Evolutionary conservation across 2,113 vertebrate species (phyloP).

Genomic region (Leucopsar rothschildi): DNA sequence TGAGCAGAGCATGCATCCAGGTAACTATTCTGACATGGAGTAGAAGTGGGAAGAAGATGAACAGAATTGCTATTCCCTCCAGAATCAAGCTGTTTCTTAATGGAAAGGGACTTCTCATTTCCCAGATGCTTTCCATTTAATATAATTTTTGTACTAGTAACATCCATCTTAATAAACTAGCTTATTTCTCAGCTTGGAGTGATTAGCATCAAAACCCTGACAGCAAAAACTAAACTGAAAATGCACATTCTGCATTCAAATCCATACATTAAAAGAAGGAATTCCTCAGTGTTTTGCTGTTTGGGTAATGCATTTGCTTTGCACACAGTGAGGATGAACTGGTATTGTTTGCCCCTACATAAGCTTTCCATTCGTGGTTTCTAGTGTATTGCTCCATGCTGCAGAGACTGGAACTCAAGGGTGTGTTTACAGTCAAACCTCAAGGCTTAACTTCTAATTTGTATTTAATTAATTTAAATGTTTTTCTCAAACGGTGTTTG

Average conservation of each 20-base stretch:
- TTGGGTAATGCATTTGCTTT: neutral
- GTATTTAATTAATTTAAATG: neutral
- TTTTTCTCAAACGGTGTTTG: neutral
- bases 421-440: neutral
- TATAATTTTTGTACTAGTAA: neutral
- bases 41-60: neutral
- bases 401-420: neutral
- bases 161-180: neutral
- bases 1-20: neutral
- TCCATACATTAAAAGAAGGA: neutral
- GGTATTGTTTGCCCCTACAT: fast-evolving
- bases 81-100: neutral
- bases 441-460: neutral
- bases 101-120: neutral
- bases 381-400: neutral
- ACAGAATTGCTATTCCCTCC: neutral
- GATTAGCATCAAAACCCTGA: neutral
- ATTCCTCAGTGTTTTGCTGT: neutral
- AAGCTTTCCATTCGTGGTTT: neutral
- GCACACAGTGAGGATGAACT: neutral
- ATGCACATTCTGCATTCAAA: neutral
- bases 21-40: neutral
- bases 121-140: neutral
- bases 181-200: neutral
- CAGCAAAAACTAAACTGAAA: neutral